Percentiles rank a stretch among this genome's conserved stretches.
These are phyloP conservation scores for Tachystola acroxantha DNA, from an alignment of 2,888 invertebrate genomes.

Conservation along the genomic window DNA sequence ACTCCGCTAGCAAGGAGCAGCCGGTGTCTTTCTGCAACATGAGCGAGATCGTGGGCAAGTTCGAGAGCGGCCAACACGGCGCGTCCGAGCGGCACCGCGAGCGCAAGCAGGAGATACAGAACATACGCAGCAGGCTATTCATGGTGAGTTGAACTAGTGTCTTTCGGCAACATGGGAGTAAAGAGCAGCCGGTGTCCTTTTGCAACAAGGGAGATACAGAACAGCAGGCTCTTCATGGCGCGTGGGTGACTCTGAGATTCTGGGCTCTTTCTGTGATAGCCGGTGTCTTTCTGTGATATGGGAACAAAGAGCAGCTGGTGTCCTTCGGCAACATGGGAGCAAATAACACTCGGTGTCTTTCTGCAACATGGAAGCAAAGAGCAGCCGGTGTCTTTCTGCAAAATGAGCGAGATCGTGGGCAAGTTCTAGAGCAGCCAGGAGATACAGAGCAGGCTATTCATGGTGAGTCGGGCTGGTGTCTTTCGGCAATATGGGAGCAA, in stretches of 20 bases:
- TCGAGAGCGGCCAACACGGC: constrained; percentile 83
- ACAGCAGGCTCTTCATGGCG: constrained; percentile 3
- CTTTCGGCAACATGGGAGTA: neutral
- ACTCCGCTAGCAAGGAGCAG: constrained; percentile 80
- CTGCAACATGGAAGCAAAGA: constrained; percentile 79
- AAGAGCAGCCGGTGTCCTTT: no score
- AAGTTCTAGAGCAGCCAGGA: constrained; percentile 90
- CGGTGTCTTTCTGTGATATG: no score
- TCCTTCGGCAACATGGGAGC: no score
- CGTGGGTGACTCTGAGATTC: neutral
- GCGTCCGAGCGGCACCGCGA: constrained; percentile 85
- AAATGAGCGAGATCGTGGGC: constrained; percentile 90
- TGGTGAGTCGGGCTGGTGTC: constrained; percentile 73
- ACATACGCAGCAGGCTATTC: constrained; percentile 89
- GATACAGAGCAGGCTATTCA: constrained; percentile 89
- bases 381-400: constrained; percentile 87
- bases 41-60: constrained; percentile 89
- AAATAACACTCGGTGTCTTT: no score
- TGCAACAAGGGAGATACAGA: constrained; percentile 6
- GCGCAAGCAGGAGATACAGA: constrained; percentile 92
- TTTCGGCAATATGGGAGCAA: neutral
- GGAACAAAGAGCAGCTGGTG: no score
- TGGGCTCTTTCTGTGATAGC: no score
- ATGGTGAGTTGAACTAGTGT: constrained; percentile 77
- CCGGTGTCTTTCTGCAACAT: constrained; percentile 89